Conservation (phyloP, 2,113 vertebrate genomes). For the Apaloderma vittatum region DNA sequence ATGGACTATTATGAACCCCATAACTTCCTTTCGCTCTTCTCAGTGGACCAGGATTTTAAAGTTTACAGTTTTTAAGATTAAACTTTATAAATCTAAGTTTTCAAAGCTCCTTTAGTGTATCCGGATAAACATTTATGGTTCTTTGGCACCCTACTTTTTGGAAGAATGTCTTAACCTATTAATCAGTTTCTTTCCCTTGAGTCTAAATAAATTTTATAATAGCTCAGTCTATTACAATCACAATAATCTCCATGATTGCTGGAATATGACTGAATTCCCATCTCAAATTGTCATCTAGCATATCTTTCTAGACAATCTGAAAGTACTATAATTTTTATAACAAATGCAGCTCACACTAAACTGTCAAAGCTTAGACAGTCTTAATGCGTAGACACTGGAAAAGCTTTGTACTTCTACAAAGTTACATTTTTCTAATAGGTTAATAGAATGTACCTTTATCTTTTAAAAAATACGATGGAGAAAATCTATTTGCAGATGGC, state of each 20-base stretch:
- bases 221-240: not conserved
- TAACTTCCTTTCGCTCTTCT: not conserved
- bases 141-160: not conserved
- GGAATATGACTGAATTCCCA: not conserved
- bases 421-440: not conserved
- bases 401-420: not conserved
- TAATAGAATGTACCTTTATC: not conserved
- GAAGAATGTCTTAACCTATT: not conserved
- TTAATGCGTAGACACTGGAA: not conserved
- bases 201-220: not conserved
- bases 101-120: not conserved
- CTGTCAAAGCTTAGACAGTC: not conserved
- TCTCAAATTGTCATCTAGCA: not conserved
- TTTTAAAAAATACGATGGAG: not conserved
- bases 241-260: not conserved
- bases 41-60: not conserved
- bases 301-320: not conserved
- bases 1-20: not conserved
- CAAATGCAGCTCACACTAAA: not conserved
- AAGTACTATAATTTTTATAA: slow-evolving; percentile 7
- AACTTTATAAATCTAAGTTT: not conserved
- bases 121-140: not conserved
- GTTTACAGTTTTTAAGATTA: not conserved
- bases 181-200: not conserved
- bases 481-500: not conserved